These are phyloP conservation scores for Scaptomyza pallida DNA, from an alignment of 1,140 invertebrate genomes.

Conservation along the genomic window DNA sequence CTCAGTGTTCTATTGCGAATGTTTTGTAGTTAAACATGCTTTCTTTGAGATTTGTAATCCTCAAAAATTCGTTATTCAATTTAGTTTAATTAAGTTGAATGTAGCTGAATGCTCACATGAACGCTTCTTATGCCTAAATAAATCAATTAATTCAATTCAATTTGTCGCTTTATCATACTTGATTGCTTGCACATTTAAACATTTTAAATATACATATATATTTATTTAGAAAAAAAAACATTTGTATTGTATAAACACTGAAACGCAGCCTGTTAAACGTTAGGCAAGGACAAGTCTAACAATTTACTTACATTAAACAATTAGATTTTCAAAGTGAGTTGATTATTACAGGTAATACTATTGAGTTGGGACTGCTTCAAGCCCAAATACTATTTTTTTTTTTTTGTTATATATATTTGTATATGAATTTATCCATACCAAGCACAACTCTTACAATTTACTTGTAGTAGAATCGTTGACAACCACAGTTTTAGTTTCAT, in stretches of 20 bases:
- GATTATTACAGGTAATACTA: background rate
- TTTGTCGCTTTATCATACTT: constrained; percentile 8
- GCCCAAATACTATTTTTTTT: background rate
- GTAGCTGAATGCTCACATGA: background rate
- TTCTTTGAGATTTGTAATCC: background rate
- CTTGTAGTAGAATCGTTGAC: constrained; percentile 62
- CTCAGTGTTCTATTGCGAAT: background rate
- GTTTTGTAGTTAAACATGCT: background rate
- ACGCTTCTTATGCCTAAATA: background rate
- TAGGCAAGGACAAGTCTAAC: constrained; percentile 35
- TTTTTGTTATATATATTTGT: background rate
- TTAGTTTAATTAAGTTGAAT: background rate
- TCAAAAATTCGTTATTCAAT: constrained; percentile 1
- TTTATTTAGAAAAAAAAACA: constrained; percentile 18
- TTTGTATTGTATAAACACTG: constrained; percentile 26
- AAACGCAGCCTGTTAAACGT: constrained; percentile 32
- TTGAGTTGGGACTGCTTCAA: background rate
- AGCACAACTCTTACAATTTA: constrained; percentile 32
- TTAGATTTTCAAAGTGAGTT: constrained; percentile 16
- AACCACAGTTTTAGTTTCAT: constrained; percentile 69
- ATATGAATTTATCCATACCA: constrained; percentile 18
- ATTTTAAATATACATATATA: constrained; percentile 7
- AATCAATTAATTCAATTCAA: constrained; percentile 6
- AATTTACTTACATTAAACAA: constrained; percentile 55
- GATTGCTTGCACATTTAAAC: constrained; percentile 28